Percentiles rank a stretch among this genome's conserved stretches.
These are phyloP conservation scores for Nebria brevicollis DNA, from an alignment of 2,888 invertebrate genomes.

Conservation along the genomic window DNA sequence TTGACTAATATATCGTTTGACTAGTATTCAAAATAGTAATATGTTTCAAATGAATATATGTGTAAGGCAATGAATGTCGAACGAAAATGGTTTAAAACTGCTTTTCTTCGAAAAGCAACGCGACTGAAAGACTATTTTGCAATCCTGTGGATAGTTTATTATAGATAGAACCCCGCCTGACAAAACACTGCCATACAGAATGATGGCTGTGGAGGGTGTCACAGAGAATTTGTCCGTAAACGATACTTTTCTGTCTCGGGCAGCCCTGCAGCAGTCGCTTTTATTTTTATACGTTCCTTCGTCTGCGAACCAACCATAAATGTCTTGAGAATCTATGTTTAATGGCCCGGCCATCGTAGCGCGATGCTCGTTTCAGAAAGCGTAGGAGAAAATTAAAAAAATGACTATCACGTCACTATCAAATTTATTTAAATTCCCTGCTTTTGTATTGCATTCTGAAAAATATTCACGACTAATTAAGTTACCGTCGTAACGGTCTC, in stretches of 20 bases:
- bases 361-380: not conserved
- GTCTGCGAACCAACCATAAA: not conserved
- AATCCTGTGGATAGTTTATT: no score
- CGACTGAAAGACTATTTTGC: not conserved
- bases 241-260: slow-evolving; percentile 32
- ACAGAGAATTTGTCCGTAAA: slow-evolving; percentile 8
- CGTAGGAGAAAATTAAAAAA: not conserved
- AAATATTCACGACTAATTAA: slow-evolving; percentile 11
- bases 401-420: not conserved
- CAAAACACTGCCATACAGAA: not conserved
- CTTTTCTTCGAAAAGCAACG: not conserved
- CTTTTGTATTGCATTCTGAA: not conserved
- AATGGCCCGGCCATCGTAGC: not conserved
- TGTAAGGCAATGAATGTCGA: not conserved
- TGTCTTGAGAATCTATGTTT: not conserved
- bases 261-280: slow-evolving; percentile 9
- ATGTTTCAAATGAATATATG: no score
- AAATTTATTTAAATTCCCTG: not conserved
- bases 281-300: slow-evolving; percentile 20
- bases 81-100: not conserved
- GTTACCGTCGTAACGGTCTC: not conserved
- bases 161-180: not conserved
- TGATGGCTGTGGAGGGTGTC: slow-evolving; percentile 20
- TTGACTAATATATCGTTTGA: no score
- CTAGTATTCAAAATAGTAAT: no score